A percentile compares a stretch with the other conserved stretches of the same genome.
Evolutionary conservation across 1,140 invertebrate species (phyloP).

Genomic region (Drosophila melanica): DNA sequence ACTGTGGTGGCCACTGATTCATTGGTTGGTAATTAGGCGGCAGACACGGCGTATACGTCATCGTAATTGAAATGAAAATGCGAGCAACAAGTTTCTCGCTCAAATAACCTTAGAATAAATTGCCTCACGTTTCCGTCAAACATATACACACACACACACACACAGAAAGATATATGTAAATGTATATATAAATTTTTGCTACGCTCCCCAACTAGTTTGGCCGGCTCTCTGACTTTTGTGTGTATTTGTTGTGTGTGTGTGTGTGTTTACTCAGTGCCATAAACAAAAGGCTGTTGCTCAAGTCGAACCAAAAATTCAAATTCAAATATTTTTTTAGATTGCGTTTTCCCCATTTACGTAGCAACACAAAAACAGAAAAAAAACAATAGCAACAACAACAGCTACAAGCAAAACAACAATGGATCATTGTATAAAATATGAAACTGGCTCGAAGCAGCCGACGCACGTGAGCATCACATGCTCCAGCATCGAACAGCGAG

Average conservation of each 20-base stretch:
- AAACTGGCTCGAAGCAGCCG: conserved; percentile 32
- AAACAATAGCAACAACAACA: conserved; percentile 9
- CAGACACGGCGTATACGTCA: conserved; percentile 68
- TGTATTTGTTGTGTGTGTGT: conserved; percentile 21
- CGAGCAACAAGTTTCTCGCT: conserved; percentile 77
- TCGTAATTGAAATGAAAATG: conserved; percentile 80
- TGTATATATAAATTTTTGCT: conserved; percentile 3
- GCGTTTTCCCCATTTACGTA: conserved; percentile 45
- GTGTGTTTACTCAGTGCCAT: conserved; percentile 44
- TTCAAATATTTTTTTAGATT: conserved; percentile 47
- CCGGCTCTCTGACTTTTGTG: conserved; percentile 8
- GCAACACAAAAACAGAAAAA: too few species aligned
- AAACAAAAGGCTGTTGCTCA: conserved; percentile 75
- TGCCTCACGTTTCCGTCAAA: conserved; percentile 74
- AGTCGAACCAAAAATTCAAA: conserved; percentile 66
- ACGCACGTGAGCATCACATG: conserved; percentile 76
- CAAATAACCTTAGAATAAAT: conserved; percentile 80
- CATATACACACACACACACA: conserved; percentile 36
- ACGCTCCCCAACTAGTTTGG: conserved; percentile 53
- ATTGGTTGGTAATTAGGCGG: conserved; percentile 62
- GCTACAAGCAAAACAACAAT: conserved; percentile 32
- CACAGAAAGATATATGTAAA: conserved; percentile 2
- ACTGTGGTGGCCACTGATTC: conserved; percentile 51
- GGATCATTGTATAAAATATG: conserved; percentile 45
- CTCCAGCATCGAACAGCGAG: conserved; percentile 46